phyloP scores from a whole-genome alignment of 2,797 vertebrate species.

The Girardinus metallicus region DNA sequence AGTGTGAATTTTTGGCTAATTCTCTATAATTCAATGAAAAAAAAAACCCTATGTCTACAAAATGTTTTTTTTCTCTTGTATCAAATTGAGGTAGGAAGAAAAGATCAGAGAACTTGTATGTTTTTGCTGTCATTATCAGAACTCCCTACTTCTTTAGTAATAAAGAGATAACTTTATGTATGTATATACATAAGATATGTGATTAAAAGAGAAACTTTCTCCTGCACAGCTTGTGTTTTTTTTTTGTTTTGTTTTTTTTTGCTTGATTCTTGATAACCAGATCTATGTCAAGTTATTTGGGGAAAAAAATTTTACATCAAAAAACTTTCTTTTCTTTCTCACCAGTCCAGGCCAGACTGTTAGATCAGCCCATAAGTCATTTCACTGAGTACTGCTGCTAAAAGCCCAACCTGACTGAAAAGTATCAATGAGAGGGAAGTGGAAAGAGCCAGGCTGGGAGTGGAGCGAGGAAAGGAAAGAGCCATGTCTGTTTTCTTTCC shows the following conservation, averaged over 20 bases:
- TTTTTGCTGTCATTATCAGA: background rate
- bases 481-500: constrained; percentile 50
- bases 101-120: background rate
- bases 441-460: constrained; percentile 51
- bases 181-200: background rate
- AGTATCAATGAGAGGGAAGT: constrained; percentile 67
- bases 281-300: background rate
- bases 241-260: constrained; percentile 34
- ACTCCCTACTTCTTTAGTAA: background rate
- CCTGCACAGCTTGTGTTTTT: constrained; percentile 49
- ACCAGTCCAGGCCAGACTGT: constrained; percentile 46
- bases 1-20: background rate
- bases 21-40: background rate
- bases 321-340: constrained; percentile 57
- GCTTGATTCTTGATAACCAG: background rate
- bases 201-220: background rate
- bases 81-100: background rate
- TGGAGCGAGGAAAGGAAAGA: constrained; percentile 42
- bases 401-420: constrained; percentile 50
- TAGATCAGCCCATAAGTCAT: constrained; percentile 33
- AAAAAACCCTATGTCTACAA: background rate
- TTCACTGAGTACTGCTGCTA: constrained; percentile 37
- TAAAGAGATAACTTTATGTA: background rate
- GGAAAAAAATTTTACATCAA: background rate
- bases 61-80: background rate